Evolutionary conservation across 2,113 vertebrate species (phyloP), one percentile per base, ranked within the genome.

Genomic region (Trichechus manatus): DNA sequence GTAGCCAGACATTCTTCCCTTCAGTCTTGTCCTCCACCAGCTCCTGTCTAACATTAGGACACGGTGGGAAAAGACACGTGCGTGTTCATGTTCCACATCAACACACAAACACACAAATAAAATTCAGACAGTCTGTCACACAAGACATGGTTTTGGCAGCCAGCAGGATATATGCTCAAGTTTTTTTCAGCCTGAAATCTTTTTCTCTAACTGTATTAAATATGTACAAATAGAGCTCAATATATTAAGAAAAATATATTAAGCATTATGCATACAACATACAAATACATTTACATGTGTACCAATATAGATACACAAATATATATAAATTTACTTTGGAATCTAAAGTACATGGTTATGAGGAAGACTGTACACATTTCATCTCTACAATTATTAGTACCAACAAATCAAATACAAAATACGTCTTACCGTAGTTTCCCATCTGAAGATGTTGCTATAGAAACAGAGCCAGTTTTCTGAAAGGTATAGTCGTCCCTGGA

Each of bases 381-480:
- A 85, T 75, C 83, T 91, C 82, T 61, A 39, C 39, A 94, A 81
- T 94, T 84, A 96, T 93, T 82, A 68, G 23, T 94, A 84, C 53
- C 79, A 95, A 89, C 66, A 95, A 81, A 39, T 87, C 91, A 95
- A 93, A 74, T 93, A 66, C 61, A 92, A 95, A 97, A 95, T 47
- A 84, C 29, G 31, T 92, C 97, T 99, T 98, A 99, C 99, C 97
- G 99, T 99, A 22, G 99, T 99, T 93, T 99, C 99, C 98, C 99
- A 99, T 98, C 98, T 97, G 97, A 99, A 99, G 96, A 99, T 99
- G 97, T 99, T 99, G 98, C 99, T 99, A 98, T 99, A 98, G 99
- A 99, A 99, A 98, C 99, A 99, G 64, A 99, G 98, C 98, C 98
- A 99, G 97, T 99, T 99, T 98, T 99, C 99, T 78, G 99, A 99